Conservation (phyloP, 2,113 vertebrate species). For the Amazona vittata region DNA sequence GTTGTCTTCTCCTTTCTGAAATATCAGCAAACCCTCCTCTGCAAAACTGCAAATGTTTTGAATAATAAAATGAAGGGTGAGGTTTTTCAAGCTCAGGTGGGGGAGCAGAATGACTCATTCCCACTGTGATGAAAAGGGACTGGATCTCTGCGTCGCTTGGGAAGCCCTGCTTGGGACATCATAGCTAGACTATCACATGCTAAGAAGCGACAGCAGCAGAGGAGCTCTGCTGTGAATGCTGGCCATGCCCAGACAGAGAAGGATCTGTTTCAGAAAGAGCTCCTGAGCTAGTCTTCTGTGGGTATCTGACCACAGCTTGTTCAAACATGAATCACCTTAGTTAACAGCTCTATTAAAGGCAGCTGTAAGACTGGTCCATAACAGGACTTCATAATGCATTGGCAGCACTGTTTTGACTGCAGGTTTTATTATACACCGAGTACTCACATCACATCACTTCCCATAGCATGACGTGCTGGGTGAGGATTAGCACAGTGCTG, state of each 20-base stretch:
- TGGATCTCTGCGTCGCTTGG: background rate
- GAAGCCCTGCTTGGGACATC: background rate
- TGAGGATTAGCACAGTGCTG: background rate
- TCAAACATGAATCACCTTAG: background rate
- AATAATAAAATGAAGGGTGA: background rate
- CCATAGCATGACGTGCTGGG: background rate
- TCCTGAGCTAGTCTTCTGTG: background rate
- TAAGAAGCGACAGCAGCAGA: background rate
- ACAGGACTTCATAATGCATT: background rate
- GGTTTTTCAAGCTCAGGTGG: background rate
- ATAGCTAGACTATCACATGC: background rate
- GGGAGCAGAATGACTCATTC: background rate
- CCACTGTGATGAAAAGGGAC: background rate
- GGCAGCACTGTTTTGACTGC: background rate
- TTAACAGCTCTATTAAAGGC: background rate
- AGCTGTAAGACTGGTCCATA: background rate
- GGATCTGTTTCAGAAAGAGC: background rate
- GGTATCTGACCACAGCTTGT: background rate
- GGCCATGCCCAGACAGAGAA: background rate
- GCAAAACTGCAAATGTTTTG: conserved; percentile 8
- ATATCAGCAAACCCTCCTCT: conserved; percentile 1
- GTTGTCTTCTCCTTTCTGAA: conserved; percentile 8
- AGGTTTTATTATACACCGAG: background rate
- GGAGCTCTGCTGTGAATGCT: background rate
- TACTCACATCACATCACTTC: background rate